phyloP scores from a whole-genome alignment of 2,113 vertebrate species.

The Oceanodroma tethys region DNA sequence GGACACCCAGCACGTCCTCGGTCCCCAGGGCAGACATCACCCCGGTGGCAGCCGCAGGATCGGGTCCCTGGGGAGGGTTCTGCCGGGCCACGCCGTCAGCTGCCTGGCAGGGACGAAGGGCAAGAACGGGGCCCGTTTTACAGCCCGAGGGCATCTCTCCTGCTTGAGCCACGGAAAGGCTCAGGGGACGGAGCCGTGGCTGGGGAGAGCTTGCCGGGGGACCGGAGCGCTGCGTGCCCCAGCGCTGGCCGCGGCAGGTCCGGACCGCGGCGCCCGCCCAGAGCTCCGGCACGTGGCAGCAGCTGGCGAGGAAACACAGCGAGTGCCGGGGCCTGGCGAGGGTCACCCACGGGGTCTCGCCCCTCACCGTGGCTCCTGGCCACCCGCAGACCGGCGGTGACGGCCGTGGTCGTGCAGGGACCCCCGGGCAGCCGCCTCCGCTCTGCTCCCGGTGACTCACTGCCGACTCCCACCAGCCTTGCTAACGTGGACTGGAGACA shows the following conservation, averaged over 20 bases:
- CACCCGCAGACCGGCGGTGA: background rate
- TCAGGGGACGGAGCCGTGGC: too few relatives aligned
- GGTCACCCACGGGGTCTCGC: fast-evolving
- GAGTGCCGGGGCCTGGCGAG: background rate
- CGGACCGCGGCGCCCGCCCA: fast-evolving
- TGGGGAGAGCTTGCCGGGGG: background rate
- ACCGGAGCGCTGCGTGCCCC: background rate
- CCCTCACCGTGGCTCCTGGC: background rate
- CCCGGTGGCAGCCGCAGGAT: background rate
- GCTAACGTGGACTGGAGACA: background rate
- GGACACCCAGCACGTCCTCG: background rate
- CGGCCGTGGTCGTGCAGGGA: background rate
- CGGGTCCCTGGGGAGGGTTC: background rate
- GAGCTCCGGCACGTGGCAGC: background rate
- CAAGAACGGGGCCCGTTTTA: fast-evolving
- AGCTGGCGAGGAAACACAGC: fast-evolving
- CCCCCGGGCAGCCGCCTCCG: fast-evolving
- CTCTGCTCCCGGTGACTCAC: background rate
- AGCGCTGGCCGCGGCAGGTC: background rate
- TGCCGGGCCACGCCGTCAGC: fast-evolving
- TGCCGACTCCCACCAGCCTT: background rate
- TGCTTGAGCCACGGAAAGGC: background rate
- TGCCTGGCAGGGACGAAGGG: background rate
- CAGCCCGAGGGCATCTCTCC: background rate
- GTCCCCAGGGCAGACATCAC: background rate